Conservation (phyloP, 2,888 invertebrate genomes). For the Schizotus pectinicornis region DNA sequence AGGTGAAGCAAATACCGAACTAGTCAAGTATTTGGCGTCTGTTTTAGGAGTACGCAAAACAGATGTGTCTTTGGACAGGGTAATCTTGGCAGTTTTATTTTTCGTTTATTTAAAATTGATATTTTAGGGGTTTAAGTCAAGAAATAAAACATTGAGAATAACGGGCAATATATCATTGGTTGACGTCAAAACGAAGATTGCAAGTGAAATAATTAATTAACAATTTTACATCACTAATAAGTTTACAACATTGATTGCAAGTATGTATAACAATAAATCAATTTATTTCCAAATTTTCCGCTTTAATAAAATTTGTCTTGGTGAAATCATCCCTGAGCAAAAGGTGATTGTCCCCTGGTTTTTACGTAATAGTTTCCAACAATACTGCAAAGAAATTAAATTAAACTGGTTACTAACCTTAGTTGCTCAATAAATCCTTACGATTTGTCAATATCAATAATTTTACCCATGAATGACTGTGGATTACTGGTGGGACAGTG, state of each 20-base stretch:
- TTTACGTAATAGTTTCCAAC: slow-evolving; percentile 67
- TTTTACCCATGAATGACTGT: slow-evolving; percentile 8
- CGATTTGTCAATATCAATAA: slow-evolving; percentile 13
- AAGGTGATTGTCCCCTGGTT: slow-evolving; percentile 66
- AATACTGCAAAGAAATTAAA: slow-evolving; percentile 43
- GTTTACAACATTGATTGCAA: too few species aligned
- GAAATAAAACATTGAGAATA: slow-evolving; percentile 64
- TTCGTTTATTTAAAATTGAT: slow-evolving; percentile 14
- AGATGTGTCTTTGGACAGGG: slow-evolving; percentile 67
- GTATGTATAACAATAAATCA: too few species aligned
- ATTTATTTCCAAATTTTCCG: too few species aligned
- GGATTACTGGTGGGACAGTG: slow-evolving; percentile 1
- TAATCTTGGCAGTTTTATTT: slow-evolving; percentile 23
- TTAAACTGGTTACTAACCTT: not conserved
- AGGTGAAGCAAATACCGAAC: slow-evolving; percentile 80
- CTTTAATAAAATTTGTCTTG: too few species aligned
- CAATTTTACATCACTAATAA: not conserved
- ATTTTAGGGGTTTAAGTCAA: slow-evolving; percentile 62
- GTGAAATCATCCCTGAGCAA: slow-evolving; percentile 33
- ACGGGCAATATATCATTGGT: slow-evolving; percentile 60
- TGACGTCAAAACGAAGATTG: slow-evolving; percentile 56
- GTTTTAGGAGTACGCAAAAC: slow-evolving; percentile 74
- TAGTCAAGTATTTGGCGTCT: slow-evolving; percentile 73
- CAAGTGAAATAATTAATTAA: slow-evolving; percentile 41
- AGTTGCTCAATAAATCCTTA: slow-evolving; percentile 4